phyloP scores from a whole-genome alignment of 2,113 vertebrate genomes.

The Mystacornis crossleyi region DNA sequence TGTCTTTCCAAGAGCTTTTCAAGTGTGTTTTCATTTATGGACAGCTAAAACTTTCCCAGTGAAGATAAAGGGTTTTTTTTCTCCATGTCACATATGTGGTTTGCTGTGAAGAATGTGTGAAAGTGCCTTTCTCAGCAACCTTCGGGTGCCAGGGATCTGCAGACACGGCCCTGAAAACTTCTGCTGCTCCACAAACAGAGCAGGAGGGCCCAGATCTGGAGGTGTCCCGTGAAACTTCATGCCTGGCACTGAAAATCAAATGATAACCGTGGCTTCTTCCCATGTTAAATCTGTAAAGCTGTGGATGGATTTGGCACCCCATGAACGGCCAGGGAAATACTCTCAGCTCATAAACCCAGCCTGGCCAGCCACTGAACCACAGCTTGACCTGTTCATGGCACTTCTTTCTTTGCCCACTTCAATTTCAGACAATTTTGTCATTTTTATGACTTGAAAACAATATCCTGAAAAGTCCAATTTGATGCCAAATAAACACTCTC shows the following conservation, averaged over 20 bases:
- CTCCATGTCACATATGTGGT: not conserved
- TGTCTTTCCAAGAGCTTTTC: constrained; percentile 1
- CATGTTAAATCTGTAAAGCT: not conserved
- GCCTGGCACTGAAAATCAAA: not conserved
- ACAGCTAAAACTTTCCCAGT: not conserved
- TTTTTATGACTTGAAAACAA: not conserved
- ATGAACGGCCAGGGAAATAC: accelerated
- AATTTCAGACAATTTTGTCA: not conserved
- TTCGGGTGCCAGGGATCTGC: not conserved
- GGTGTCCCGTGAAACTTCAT: not conserved
- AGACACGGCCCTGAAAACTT: not conserved
- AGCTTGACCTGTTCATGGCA: not conserved
- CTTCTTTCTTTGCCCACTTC: not conserved
- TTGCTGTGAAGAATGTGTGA: not conserved
- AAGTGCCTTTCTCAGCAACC: not conserved
- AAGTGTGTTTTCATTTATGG: not conserved
- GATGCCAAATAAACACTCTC: not conserved
- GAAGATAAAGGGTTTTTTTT: not conserved
- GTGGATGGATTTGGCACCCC: not conserved
- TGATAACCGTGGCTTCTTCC: not conserved
- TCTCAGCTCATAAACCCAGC: not conserved
- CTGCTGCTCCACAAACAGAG: not conserved
- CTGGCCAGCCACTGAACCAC: not conserved
- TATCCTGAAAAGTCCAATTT: not conserved
- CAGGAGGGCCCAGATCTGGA: not conserved